These are phyloP conservation scores for Siderastrea radians DNA, from an alignment of 92 coral and sea anemone genomes.

Conservation along the genomic window DNA sequence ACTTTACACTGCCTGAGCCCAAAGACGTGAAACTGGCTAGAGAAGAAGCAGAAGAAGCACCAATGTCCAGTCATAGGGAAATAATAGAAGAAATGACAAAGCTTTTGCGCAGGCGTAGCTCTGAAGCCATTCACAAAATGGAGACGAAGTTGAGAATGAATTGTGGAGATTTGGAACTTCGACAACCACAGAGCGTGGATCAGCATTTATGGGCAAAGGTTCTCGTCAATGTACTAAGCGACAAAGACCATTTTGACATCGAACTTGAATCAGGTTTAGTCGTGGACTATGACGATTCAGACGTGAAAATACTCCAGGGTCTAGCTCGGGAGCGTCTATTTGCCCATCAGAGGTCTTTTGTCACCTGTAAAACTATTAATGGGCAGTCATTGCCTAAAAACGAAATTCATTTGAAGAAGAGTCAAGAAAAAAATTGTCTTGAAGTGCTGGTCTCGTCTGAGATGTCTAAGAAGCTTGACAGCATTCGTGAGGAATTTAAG, in stretches of 20 bases:
- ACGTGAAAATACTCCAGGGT: not conserved
- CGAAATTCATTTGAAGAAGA: too few relatives aligned
- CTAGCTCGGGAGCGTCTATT: constrained; percentile 44
- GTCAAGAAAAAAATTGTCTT: too few relatives aligned
- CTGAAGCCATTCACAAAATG: constrained; percentile 10
- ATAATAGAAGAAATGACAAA: not conserved
- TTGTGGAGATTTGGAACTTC: not conserved
- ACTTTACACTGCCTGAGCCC: not conserved
- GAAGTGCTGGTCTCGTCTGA: not conserved
- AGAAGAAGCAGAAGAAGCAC: not conserved
- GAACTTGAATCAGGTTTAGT: not conserved
- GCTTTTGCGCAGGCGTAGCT: not conserved
- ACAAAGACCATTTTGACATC: constrained; percentile 1
- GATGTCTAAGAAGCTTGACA: not conserved
- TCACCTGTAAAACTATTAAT: constrained; percentile 10
- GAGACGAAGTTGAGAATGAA: constrained; percentile 31
- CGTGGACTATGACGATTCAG: constrained; percentile 13
- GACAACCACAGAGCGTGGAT: not conserved
- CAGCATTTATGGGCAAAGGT: constrained; percentile 15
- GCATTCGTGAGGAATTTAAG: constrained; percentile 3
- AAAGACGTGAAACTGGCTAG: not conserved
- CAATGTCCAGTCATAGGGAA: not conserved
- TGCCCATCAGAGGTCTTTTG: constrained; percentile 45
- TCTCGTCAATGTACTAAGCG: constrained; percentile 39
- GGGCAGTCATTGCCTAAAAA: not conserved